Conservation (phyloP, 2,888 invertebrate species). For the Toxonevra muliebris region DNA sequence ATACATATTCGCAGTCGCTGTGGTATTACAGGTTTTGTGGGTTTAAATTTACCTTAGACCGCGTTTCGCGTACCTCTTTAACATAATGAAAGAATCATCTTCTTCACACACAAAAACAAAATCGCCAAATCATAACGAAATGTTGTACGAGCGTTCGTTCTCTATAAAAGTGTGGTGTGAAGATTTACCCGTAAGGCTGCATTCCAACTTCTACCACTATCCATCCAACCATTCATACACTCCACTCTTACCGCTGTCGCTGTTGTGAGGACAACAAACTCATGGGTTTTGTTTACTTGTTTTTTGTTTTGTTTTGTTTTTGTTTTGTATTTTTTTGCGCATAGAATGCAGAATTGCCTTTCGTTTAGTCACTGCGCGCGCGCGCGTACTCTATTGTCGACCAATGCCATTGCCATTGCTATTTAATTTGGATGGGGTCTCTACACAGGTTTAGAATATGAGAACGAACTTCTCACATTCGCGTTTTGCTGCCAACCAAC, state of each 20-base stretch:
- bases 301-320: background rate
- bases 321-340: background rate
- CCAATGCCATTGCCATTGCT: conserved; percentile 9
- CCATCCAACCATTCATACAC: background rate
- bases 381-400: background rate
- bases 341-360: conserved; percentile 5
- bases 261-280: conserved; percentile 21
- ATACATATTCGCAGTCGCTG: conserved; percentile 31
- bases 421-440: conserved; percentile 21
- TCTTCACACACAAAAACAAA: background rate
- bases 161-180: conserved; percentile 28
- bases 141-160: conserved; percentile 5
- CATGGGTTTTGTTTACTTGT: conserved; percentile 3
- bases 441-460: conserved; percentile 17
- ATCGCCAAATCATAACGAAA: conserved; percentile 37
- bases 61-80: too few species aligned
- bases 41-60: conserved; percentile 47
- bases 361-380: background rate
- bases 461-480: too few species aligned
- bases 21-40: conserved; percentile 55
- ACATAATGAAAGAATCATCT: conserved; percentile 44
- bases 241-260: conserved; percentile 36
- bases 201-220: conserved; percentile 26
- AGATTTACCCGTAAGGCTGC: conserved; percentile 39
- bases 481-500: background rate